Base-by-base conservation (phyloP, 2,797 vertebrate species). In the Zalophus californianus region DNA sequence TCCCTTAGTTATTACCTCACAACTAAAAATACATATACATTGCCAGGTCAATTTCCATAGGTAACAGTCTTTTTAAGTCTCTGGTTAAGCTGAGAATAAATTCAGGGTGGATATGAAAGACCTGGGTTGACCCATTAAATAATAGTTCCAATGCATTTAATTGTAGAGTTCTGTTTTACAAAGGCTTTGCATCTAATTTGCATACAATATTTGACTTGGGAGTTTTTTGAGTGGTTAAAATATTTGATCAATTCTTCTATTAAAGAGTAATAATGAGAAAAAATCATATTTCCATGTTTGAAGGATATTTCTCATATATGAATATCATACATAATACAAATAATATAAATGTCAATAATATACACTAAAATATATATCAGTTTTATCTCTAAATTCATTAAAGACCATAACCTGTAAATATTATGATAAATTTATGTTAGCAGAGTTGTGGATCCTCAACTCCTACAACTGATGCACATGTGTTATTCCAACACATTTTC, bases 1-100 rank as follows among this genome's bases (percentile, higher is more conserved):
- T 92, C 77, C 62, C 2, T 86, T 79, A 97, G 68, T 92, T 83
- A 82, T 70, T 92, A 73, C 6, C 23, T 64, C 77, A 50, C 7
- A 94, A 50, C 60, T 91, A 95, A 93, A 92, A 87, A 68, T 18
- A 91, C 14, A 1, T 56, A 29, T 20, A 97, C 73, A 8, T 54
- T 56, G 18, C 12, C 29, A 18, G 0, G 12, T 96, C 35, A 86
- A 4, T 86, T 62, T 64, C 41, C 52, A 48, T 68, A 82, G n/a
- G 23, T 78, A 23, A 56, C 6, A 48, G 9, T 92, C 6, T 73
- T 70, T 78, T 97, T 15, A 89, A 64, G 9, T 82, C 11, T 78
- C 54, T 78, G 18, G 2, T 21, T 91, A 91, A 94, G 48, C 21
- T 80, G 9, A 70, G 18, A 72, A 9, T 66, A 82, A 83, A n/a